Evolutionary conservation across 2,113 vertebrate genomes (phyloP).

Genomic region (Mustela nigripes): DNA sequence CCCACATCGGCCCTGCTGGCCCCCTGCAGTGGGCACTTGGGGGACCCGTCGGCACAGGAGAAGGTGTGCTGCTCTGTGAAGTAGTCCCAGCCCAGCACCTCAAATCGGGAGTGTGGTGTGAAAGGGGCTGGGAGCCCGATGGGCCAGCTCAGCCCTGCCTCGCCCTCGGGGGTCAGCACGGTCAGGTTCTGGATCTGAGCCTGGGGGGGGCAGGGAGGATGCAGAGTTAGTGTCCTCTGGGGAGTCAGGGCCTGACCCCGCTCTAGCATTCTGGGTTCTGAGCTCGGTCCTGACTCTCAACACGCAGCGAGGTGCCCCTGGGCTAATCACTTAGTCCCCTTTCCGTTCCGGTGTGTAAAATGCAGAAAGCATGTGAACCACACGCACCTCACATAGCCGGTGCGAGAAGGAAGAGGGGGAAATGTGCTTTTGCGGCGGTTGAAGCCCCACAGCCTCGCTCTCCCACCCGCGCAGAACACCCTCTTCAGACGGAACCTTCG

Average conservation of each 20-base stretch:
- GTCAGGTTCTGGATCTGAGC: conserved; percentile 97
- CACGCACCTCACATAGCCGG: background rate
- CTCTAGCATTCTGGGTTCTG: background rate
- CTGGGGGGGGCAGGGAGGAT: conserved; percentile 81
- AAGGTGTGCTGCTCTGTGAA: conserved; percentile 97
- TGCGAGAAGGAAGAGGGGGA: background rate
- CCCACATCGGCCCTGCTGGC: conserved; percentile 91
- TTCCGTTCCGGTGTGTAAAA: no score
- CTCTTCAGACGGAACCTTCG: background rate
- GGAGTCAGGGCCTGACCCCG: background rate
- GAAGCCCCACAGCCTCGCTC: background rate
- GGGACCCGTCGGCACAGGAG: conserved; percentile 93
- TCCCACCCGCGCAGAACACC: background rate
- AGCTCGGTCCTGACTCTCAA: background rate
- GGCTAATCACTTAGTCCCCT: background rate
- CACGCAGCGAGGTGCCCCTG: background rate
- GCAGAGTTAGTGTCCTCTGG: background rate
- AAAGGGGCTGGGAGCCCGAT: conserved; percentile 95
- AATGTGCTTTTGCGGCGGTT: background rate
- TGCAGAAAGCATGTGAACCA: accelerated
- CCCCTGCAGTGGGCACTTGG: conserved; percentile 95
- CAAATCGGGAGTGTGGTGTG: conserved; percentile 94
- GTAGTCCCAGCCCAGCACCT: conserved; percentile 98
- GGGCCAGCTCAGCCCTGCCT: conserved; percentile 94
- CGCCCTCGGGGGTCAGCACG: conserved; percentile 92